Percentiles rank a stretch among this genome's conserved stretches.
Evolutionary conservation across 1,140 invertebrate genomes (phyloP).

Genomic region (Oppia nitens): DNA sequence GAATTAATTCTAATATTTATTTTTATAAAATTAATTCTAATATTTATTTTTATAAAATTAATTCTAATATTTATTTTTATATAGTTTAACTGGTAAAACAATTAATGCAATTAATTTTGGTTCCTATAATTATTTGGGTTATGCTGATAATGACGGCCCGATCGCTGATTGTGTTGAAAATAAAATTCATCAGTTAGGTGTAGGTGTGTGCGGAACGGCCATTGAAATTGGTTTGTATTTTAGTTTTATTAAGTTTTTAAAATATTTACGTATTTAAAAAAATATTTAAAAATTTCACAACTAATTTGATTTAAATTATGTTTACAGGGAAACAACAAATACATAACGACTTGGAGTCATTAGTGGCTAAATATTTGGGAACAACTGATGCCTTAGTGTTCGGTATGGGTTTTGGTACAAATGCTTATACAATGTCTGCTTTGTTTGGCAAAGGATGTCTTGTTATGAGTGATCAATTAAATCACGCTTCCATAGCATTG

Average conservation of each 20-base stretch:
- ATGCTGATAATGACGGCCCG: slow-evolving; percentile 53
- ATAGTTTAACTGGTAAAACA: slow-evolving; percentile 18
- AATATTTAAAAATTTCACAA: background rate
- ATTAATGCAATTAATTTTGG: slow-evolving; percentile 53
- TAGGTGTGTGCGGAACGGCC: slow-evolving; percentile 43
- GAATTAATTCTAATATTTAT: background rate
- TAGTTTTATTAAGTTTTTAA: background rate
- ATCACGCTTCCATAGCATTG: slow-evolving; percentile 89
- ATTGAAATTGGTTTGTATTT: slow-evolving; percentile 37
- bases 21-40: background rate
- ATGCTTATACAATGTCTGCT: slow-evolving; percentile 78
- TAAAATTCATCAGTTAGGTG: slow-evolving; percentile 44
- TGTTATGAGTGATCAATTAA: slow-evolving; percentile 87
- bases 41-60: slow-evolving; percentile 6
- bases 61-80: background rate
- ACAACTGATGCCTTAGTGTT: slow-evolving; percentile 86
- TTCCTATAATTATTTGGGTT: slow-evolving; percentile 85
- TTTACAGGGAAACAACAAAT: slow-evolving; percentile 29
- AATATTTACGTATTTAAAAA: background rate
- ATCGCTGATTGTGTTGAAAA: slow-evolving; percentile 52
- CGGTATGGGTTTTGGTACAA: slow-evolving; percentile 98
- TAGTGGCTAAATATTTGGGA: slow-evolving; percentile 78
- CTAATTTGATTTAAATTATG: slow-evolving; percentile 1
- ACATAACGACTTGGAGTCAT: slow-evolving; percentile 61
- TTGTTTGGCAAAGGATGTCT: slow-evolving; percentile 65